Percentiles rank a stretch among this genome's conserved stretches.
Conservation (phyloP, 2,888 invertebrate genomes). For the Cryptops parisi region DNA sequence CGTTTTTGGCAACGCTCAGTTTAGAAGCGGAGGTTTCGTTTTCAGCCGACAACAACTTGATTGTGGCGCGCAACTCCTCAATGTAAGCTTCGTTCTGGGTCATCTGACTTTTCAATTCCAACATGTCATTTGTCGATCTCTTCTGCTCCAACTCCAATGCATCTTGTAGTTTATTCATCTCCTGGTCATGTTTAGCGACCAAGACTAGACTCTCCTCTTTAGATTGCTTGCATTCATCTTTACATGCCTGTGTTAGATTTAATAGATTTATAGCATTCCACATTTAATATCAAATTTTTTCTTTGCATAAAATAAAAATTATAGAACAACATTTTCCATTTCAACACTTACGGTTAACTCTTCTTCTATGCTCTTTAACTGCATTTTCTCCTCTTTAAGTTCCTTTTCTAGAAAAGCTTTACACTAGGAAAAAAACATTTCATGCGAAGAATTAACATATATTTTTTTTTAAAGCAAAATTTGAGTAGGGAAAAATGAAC, state of each 20-base stretch:
- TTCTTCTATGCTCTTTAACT: no score
- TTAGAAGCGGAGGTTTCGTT: background rate
- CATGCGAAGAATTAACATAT: background rate
- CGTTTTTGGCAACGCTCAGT: background rate
- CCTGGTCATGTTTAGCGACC: background rate
- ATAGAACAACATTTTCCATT: no score
- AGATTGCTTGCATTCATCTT: background rate
- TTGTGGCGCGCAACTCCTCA: background rate
- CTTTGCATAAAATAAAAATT: no score
- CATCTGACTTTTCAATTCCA: background rate
- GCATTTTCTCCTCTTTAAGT: background rate
- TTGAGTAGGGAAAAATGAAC: background rate
- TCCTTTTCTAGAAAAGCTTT: background rate
- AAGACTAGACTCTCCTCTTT: background rate
- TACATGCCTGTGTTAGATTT: background rate
- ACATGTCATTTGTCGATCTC: background rate
- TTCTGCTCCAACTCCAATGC: background rate
- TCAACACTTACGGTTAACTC: no score
- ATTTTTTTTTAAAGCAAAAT: background rate
- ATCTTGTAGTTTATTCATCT: background rate
- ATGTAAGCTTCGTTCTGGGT: conserved; percentile 4
- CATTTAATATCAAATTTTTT: no score
- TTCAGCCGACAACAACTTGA: conserved; percentile 1
- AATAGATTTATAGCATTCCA: no score
- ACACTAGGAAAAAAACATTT: background rate